Evolutionary conservation across 2,888 invertebrate species (phyloP).

Genomic region (Tachina fera): DNA sequence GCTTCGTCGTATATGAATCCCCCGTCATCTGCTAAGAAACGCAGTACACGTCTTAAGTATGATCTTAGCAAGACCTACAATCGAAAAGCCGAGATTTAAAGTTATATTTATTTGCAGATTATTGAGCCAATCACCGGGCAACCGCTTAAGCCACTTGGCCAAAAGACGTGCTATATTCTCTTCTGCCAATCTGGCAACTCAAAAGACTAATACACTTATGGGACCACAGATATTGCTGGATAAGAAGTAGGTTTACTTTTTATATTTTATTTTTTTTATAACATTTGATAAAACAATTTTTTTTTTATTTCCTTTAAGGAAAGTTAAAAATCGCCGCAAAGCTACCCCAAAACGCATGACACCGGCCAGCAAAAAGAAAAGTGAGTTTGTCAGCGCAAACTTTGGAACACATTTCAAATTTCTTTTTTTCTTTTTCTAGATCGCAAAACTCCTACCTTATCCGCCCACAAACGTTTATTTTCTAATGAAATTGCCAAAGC

Average conservation of each 20-base stretch:
- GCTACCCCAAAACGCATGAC: conserved; percentile 84
- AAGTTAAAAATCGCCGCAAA: conserved; percentile 78
- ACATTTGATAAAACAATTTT: background rate
- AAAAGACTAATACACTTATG: conserved; percentile 78
- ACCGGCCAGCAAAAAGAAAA: conserved; percentile 84
- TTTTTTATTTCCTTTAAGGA: conserved; percentile 73
- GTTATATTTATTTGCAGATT: conserved; percentile 48
- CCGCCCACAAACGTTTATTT: conserved; percentile 78
- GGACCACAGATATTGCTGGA: conserved; percentile 80
- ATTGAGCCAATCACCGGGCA: conserved; percentile 88
- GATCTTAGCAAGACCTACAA: conserved; percentile 60
- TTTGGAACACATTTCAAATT: background rate
- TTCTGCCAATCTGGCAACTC: conserved; percentile 86
- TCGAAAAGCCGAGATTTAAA: background rate
- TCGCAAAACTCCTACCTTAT: conserved; percentile 80
- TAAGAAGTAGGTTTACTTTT: conserved; percentile 76
- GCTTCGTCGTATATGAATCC: conserved; percentile 84
- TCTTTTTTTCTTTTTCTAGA: conserved; percentile 69
- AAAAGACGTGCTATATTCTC: conserved; percentile 90
- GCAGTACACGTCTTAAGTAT: conserved; percentile 85
- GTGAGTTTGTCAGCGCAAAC: conserved; percentile 71
- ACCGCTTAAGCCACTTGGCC: conserved; percentile 90
- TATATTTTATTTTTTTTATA: background rate
- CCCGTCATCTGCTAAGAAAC: conserved; percentile 87
- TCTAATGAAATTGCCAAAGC: conserved; percentile 78